Evolutionary conservation across 2,888 invertebrate species (phyloP), one percentile per base, ranked within the genome.

Genomic region (Cosmia trapezina): DNA sequence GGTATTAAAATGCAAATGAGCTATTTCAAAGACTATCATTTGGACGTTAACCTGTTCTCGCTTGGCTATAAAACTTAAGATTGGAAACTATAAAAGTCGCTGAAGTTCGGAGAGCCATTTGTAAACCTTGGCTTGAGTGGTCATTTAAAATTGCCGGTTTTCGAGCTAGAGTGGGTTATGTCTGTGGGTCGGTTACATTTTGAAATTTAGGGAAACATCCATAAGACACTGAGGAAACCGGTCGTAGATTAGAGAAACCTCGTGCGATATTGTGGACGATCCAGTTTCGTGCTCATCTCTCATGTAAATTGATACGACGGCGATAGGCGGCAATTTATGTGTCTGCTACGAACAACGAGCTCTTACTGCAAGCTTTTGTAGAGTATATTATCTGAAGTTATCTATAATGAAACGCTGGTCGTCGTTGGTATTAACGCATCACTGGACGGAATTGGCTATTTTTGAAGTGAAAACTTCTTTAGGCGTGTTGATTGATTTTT

Each of bases 1-100:
- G 81, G 84, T 84, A 87, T 89, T 91, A 91, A 91, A 91, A 93
- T 91, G 89, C 86, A 89, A 92, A 92, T 90, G 67, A 89, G 89
- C 75, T 84, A 81, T 86, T 87, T 78, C 80, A 86, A 87, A 76
- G 86, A 79, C 85, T 78, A 88, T 89, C 84, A 88, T 77, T 87
- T 90, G 90, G 88, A 84, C 89, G 87, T 91, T 91, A 90, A 92
- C 91, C 92, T 88, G 89, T 91, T 90, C 85, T 85, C 88, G 78
- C 80, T 83, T 75, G 76, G 79, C 86, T 82, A 88, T 87, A 88
- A 76, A 90, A 89, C 74, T 75, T 70, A 59, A 84, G 78, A 86
- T 89, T 84, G 75, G 81, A 84, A 77, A 76, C 85, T 86, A 89
- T 88, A 89, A 90, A 91, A 84, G 76, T 83, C 70, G 76, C 83